A percentile compares a stretch with the other conserved stretches of the same genome.
Evolutionary conservation across 2,888 invertebrate species (phyloP).

Genomic region (Pachycephus smyrnensis): DNA sequence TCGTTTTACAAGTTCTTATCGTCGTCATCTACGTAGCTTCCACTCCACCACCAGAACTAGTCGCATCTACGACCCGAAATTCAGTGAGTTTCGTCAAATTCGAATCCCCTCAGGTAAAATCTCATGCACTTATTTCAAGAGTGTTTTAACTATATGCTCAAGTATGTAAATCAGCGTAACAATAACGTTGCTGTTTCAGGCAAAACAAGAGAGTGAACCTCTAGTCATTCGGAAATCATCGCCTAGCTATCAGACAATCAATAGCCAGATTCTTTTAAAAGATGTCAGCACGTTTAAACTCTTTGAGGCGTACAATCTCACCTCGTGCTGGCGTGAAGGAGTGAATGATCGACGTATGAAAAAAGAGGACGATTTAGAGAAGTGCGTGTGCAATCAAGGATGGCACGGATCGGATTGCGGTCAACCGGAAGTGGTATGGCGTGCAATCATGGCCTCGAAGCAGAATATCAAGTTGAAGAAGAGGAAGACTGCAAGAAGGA

Average conservation of each 20-base stretch:
- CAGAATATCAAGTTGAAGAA: slow-evolving; percentile 67
- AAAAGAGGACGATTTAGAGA: slow-evolving; percentile 39
- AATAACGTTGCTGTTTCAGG: neutral
- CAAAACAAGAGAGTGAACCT: neutral
- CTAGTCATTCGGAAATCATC: slow-evolving; percentile 31
- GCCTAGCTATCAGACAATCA: slow-evolving; percentile 49
- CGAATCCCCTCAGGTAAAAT: slow-evolving; percentile 43
- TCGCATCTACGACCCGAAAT: slow-evolving; percentile 43
- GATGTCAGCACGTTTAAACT: slow-evolving; percentile 52
- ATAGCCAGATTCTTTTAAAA: slow-evolving; percentile 48
- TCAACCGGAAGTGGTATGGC: slow-evolving; percentile 76
- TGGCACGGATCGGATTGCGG: slow-evolving; percentile 78
- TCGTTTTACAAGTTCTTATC: slow-evolving; percentile 61
- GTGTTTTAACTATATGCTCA: neutral
- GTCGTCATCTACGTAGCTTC: slow-evolving; percentile 63
- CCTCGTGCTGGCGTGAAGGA: slow-evolving; percentile 56
- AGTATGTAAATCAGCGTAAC: neutral
- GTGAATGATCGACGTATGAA: slow-evolving; percentile 51
- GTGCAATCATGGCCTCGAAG: slow-evolving; percentile 72
- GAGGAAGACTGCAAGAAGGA: slow-evolving; percentile 67
- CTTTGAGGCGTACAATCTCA: slow-evolving; percentile 55
- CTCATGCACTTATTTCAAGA: neutral
- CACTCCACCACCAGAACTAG: slow-evolving; percentile 55
- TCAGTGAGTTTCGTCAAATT: slow-evolving; percentile 60
- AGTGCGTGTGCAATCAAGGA: slow-evolving; percentile 71